Percentiles rank a stretch among this genome's conserved stretches.
phyloP scores from a whole-genome alignment of 1,140 invertebrate genomes.

The Ceratosolen solmsi region DNA sequence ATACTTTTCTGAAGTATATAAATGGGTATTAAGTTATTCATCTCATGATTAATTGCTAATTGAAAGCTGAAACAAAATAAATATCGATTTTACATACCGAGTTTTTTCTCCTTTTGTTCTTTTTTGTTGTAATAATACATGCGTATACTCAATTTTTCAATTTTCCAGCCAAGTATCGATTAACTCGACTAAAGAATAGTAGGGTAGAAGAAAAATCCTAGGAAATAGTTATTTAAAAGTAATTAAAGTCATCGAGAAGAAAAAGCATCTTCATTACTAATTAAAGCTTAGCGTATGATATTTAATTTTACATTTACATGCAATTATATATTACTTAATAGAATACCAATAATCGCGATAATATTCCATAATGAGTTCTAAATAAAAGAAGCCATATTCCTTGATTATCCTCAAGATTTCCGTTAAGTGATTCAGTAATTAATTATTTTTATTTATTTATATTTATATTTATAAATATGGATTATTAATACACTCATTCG shows the following conservation, averaged over 20 bases:
- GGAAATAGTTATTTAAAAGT: constrained; percentile 6
- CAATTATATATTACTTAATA: constrained; percentile 9
- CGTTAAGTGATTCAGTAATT: background rate
- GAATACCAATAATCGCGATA: background rate
- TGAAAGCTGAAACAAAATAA: background rate
- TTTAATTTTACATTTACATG: background rate
- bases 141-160: background rate
- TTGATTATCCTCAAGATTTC: background rate
- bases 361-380: background rate
- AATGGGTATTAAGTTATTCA: background rate
- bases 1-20: background rate
- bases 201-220: background rate
- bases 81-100: background rate
- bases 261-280: background rate
- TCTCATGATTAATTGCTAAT: background rate
- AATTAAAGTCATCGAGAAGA: constrained; percentile 3
- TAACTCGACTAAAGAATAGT: background rate
- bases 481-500: background rate
- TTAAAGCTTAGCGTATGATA: background rate
- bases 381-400: background rate
- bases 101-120: background rate
- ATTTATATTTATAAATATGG: background rate
- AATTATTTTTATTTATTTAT: background rate
- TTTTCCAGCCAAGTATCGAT: background rate
- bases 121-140: background rate